Evolutionary conservation across 2,797 vertebrate species (phyloP).

Genomic region (Tenualosa thibaudeaui): DNA sequence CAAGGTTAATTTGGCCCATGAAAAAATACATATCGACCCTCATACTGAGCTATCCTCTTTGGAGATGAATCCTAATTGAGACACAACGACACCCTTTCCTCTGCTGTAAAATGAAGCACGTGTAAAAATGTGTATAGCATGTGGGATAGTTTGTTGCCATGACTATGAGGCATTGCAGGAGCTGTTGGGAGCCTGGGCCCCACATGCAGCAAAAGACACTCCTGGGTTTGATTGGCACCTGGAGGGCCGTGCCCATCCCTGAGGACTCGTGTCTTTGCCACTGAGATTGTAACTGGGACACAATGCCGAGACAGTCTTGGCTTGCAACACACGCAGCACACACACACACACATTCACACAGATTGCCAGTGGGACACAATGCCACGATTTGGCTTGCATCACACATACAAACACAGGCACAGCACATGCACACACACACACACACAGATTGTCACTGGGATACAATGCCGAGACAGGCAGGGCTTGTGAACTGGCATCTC

Average conservation of each 20-base stretch:
- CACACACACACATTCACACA: not conserved
- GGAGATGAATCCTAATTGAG: not conserved
- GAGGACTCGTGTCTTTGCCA: not conserved
- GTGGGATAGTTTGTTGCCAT: not conserved
- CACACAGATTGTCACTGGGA: not conserved
- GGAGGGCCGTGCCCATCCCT: constrained; percentile 1
- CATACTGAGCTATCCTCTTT: not conserved
- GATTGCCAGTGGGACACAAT: not conserved
- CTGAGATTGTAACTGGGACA: constrained; percentile 7
- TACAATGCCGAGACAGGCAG: not conserved
- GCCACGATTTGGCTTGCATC: not conserved
- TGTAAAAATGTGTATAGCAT: not conserved
- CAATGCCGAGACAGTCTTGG: not conserved
- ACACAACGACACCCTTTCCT: not conserved
- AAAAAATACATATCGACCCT: not conserved
- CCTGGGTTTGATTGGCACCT: not conserved
- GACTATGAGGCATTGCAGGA: not conserved
- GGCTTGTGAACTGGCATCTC: not conserved
- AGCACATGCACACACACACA: not conserved
- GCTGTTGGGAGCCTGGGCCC: not conserved
- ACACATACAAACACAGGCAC: not conserved
- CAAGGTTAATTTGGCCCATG: not conserved
- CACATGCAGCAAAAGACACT: not conserved
- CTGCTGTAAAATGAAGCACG: not conserved
- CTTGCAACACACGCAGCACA: not conserved